Conservation (phyloP, 2,888 invertebrate genomes). For the Petrolisthes cinctipes region DNA sequence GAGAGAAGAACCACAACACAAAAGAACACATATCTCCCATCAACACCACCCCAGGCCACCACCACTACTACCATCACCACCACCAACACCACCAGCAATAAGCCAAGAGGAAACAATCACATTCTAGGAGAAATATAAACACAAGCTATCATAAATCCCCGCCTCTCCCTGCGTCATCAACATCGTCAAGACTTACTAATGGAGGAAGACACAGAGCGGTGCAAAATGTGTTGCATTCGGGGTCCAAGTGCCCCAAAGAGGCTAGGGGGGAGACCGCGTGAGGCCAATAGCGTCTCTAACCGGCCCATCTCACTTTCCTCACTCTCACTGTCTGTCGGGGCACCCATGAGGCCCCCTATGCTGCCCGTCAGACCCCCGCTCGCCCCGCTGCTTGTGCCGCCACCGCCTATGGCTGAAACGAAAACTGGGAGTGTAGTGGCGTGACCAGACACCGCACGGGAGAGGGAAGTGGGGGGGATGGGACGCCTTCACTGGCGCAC, state of each 20-base stretch:
- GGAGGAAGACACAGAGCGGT: constrained; percentile 91
- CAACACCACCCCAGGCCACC: neutral
- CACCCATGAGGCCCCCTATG: constrained; percentile 56
- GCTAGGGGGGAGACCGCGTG: constrained; percentile 95
- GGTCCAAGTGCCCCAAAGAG: constrained; percentile 95
- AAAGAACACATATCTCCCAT: neutral
- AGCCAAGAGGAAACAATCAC: neutral
- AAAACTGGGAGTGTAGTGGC: constrained; percentile 14
- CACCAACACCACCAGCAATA: neutral
- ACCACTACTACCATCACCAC: neutral
- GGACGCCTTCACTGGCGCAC: neutral
- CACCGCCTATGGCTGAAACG: constrained; percentile 53
- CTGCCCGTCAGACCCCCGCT: constrained; percentile 54
- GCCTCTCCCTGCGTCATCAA: neutral
- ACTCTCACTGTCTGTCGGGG: constrained; percentile 70
- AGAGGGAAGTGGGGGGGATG: neutral
- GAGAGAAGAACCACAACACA: neutral
- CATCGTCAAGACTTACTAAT: constrained; percentile 74
- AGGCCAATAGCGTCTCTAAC: constrained; percentile 92
- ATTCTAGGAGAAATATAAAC: neutral
- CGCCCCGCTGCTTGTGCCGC: constrained; percentile 59
- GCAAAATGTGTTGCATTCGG: constrained; percentile 94
- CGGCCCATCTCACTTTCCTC: constrained; percentile 97
- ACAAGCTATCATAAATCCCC: neutral
- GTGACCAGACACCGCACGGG: neutral